Evolutionary conservation across 2,113 vertebrate genomes (phyloP), one percentile per base, ranked within the genome.

Genomic region (Marmota monax): DNA sequence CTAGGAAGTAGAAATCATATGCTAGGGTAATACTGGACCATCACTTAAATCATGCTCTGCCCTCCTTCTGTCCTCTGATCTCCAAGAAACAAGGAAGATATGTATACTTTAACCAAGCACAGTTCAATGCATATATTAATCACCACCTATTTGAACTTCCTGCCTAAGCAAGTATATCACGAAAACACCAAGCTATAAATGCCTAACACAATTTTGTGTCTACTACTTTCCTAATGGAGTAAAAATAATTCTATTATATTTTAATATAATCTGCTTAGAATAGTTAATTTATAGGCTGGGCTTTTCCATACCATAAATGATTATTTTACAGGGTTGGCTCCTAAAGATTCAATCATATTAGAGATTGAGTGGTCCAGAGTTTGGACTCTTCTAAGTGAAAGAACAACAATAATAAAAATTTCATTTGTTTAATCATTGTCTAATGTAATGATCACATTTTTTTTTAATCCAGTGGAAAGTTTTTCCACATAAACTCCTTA

Each of bases 171-270:
- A 70, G 4, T 1, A 0, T 32, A 16, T 17, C 39, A 34, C 11
- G 32, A 48, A 12, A 39, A 2, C 48, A 32, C 29, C 23, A 53
- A 29, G n/a, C 16, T 70, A 29, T 51, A 87, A 12, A 10, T 25
- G 7, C 32, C 70, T 76, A n/a, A 14, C 83, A 90, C 32, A 69
- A 39, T 65, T 78, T 69, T 34, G 9, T 74, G 12, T 85, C 82
- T 83, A 76, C 76, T 10, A 14, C 63, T 73, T 94, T 94, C 65
- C 61, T 82, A 84, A 91, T 32, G 73, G 45, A 83, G 92, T 63
- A 70, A 90, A 96, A 93, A 45, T 9, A 42, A 70, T 34, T 86
- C 23, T 53, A n/a, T 78, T 25, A 7, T 32, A 58, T 37, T 88
- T 95, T 85, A 45, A 70, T 87, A 11, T 4, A 78, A 61, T 77